Base-by-base conservation (phyloP, 1,140 invertebrate genomes). In the Neotoxoptera formosana region DNA sequence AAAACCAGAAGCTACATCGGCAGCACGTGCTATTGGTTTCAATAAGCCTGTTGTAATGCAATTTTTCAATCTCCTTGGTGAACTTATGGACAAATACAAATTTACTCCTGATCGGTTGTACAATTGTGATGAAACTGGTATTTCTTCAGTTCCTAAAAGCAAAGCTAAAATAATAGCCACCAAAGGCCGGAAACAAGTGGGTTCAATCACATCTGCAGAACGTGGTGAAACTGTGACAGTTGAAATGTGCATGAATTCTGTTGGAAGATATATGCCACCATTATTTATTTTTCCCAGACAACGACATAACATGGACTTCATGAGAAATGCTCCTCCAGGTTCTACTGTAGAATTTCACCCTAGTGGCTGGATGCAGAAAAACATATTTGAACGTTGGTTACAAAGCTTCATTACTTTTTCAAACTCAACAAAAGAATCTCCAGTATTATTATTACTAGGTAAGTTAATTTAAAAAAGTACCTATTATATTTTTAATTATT, bases 61-160 rank as follows among this genome's bases (percentile, higher is more conserved):
- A 23, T 91, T 91, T 86, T 93, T 83, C 41, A 8, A 51, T 3
- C 47, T 84, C 11, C 48, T 93, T 1, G 17, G 23, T 41, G 88
- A n/a, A 7, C 36, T 91, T 48, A 51, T 86, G 14, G 89, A 93
- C 8, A 90, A 36, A 47, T 94, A 94, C 93, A 94, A 94, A 7
- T 94, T 95, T 88, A 86, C 83, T 76, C 23, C 94, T 21, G 91
- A 67, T 41, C 94, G 93, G 53, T 94, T 95, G 23, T 95, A 94
- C 76, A 95, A 95, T 94, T 76, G 94, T 67, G 95, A 95, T 94
- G 95, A 96, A 94, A 95, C 95, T 60, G 95, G 95, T 7, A 93
- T 95, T 91, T 95, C 95, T n/a, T 94, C 94, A 94, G 95, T 96
- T 20, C 95, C 95, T 25, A 95, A 95, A 93, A 87, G 81, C 34